phyloP scores from a whole-genome alignment of 2,888 invertebrate genomes.

The Blastobasis adustella region DNA sequence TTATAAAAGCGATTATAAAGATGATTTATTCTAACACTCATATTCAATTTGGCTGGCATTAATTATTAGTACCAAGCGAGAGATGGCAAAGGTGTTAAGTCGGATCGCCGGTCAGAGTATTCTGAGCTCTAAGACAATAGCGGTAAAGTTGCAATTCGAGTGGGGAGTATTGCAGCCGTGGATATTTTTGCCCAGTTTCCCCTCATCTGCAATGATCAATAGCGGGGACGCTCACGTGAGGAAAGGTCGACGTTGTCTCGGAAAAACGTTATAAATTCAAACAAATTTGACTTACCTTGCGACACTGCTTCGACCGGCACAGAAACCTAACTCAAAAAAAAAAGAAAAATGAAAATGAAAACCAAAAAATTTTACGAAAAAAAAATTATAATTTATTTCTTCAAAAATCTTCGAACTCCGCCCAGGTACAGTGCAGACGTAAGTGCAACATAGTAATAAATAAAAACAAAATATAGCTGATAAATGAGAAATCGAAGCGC shows the following conservation, averaged over 20 bases:
- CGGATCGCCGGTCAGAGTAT: slow-evolving; percentile 9
- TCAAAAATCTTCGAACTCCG: no score
- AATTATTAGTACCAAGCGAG: slow-evolving; percentile 30
- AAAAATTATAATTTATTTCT: no score
- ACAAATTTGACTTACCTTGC: neutral
- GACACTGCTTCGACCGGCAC: neutral
- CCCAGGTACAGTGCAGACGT: neutral
- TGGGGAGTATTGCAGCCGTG: slow-evolving; percentile 12
- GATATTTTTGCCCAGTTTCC: slow-evolving; percentile 36
- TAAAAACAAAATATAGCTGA: slow-evolving; percentile 1
- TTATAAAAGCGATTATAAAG: neutral
- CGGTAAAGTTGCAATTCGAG: slow-evolving; percentile 21
- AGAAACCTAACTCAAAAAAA: neutral
- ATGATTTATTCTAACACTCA: slow-evolving; percentile 11
- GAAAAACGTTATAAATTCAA: neutral
- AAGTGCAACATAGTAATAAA: neutral
- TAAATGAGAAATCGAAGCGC: neutral
- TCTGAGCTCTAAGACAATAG: slow-evolving; percentile 18
- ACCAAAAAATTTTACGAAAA: no score
- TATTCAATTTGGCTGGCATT: slow-evolving; percentile 30
- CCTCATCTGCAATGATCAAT: slow-evolving; percentile 43
- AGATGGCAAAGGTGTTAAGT: slow-evolving; percentile 19
- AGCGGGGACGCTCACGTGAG: slow-evolving; percentile 7
- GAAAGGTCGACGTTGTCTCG: neutral
- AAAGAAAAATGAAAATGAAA: neutral